Evolutionary conservation across 2,888 invertebrate genomes (phyloP).

Genomic region (Carabus problematicus): DNA sequence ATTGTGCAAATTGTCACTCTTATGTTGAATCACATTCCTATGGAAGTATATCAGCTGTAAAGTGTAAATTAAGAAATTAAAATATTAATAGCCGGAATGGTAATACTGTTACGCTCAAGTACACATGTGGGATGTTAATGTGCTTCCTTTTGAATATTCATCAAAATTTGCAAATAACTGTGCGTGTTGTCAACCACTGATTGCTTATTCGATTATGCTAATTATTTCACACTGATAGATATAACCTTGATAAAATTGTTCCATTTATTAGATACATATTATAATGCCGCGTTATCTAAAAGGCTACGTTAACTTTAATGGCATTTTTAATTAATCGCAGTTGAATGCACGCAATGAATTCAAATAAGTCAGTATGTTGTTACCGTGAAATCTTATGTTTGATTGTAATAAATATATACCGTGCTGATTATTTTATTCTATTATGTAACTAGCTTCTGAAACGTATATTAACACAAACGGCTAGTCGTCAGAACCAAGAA

Average conservation of each 20-base stretch:
- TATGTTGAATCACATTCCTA: not conserved
- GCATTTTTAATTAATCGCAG: slow-evolving; percentile 1
- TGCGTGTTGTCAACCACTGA: slow-evolving; percentile 35
- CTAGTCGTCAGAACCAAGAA: too few relatives aligned
- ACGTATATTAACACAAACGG: too few relatives aligned
- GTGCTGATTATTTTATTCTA: too few relatives aligned
- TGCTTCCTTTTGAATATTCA: slow-evolving; percentile 36
- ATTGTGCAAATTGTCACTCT: too few relatives aligned
- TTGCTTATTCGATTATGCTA: slow-evolving; percentile 39
- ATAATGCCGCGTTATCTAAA: slow-evolving; percentile 17
- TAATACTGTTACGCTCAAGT: not conserved
- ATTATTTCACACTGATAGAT: slow-evolving; percentile 29
- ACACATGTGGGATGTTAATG: slow-evolving; percentile 27
- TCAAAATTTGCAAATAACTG: slow-evolving; percentile 34
- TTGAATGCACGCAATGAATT: too few relatives aligned
- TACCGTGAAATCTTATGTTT: too few relatives aligned
- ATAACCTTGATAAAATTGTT: slow-evolving; percentile 24
- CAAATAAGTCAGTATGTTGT: too few relatives aligned
- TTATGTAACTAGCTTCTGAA: too few relatives aligned
- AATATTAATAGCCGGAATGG: not conserved
- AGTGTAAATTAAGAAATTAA: slow-evolving; percentile 30
- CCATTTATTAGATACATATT: slow-evolving; percentile 19
- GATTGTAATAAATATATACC: too few relatives aligned
- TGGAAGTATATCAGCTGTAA: not conserved
- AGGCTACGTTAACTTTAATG: not conserved